Percentiles rank a stretch among this genome's conserved stretches.
phyloP scores from a whole-genome alignment of 2,113 vertebrate genomes.

The Chloroceryle aenea region DNA sequence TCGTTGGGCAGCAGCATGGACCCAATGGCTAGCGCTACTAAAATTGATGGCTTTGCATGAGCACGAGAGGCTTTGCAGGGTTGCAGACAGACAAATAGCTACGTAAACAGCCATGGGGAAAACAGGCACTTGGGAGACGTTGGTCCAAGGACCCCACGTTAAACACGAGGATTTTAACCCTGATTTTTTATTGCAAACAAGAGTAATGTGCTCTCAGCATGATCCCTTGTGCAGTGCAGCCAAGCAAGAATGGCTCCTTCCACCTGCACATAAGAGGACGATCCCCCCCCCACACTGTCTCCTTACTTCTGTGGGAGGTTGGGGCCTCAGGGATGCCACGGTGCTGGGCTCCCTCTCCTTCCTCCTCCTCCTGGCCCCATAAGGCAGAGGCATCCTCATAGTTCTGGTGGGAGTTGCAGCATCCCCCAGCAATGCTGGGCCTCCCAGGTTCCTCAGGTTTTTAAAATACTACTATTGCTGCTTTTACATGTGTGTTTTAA shows the following conservation, averaged over 20 bases:
- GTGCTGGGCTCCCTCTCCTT: background rate
- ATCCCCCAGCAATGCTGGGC: background rate
- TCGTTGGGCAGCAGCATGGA: background rate
- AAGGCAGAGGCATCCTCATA: background rate
- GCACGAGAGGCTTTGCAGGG: background rate
- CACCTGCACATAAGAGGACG: background rate
- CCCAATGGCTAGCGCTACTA: background rate
- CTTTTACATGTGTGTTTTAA: background rate
- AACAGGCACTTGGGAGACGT: rapidly evolving
- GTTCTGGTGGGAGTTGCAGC: background rate
- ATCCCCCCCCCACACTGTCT: background rate
- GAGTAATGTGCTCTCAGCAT: rapidly evolving
- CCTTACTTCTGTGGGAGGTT: rapidly evolving
- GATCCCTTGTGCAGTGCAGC: rapidly evolving
- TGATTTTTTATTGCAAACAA: background rate
- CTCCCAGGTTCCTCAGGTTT: background rate
- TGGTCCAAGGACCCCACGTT: background rate
- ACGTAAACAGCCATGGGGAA: rapidly evolving
- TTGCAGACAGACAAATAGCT: background rate
- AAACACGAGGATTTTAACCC: background rate
- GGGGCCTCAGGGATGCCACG: rapidly evolving
- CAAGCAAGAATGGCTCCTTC: background rate
- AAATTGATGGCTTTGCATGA: background rate
- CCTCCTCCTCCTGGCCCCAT: background rate
- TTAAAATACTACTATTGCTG: background rate